These are phyloP conservation scores for Strigamia maritima DNA, from an alignment of 2,888 invertebrate genomes.

Conservation along the genomic window DNA sequence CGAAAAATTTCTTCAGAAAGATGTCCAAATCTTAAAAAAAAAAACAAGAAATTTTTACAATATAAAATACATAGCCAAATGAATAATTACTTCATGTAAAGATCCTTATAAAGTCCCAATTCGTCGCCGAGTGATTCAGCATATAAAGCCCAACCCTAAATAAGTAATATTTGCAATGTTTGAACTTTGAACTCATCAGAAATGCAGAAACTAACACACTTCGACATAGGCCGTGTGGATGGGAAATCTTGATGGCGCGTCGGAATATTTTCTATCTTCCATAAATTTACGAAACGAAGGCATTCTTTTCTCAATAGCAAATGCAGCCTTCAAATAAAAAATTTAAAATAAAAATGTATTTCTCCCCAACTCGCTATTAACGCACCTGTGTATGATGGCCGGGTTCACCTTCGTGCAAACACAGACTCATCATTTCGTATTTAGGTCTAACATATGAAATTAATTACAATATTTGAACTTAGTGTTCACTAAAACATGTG, in stretches of 20 bases:
- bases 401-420: conserved; percentile 52
- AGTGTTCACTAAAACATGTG: conserved; percentile 26
- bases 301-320: conserved; percentile 43
- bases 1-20: conserved; percentile 45
- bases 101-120: conserved; percentile 49
- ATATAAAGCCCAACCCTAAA: conserved; percentile 52
- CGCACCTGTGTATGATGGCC: conserved; percentile 54
- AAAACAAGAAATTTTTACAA: conserved; percentile 46
- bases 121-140: conserved; percentile 51
- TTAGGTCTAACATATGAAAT: conserved; percentile 46
- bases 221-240: conserved; percentile 49
- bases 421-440: conserved; percentile 50
- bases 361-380: no score
- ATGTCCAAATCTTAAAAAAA: conserved; percentile 41
- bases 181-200: background rate
- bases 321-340: conserved; percentile 44
- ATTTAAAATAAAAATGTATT: background rate
- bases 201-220: conserved; percentile 8
- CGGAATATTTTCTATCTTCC: conserved; percentile 48
- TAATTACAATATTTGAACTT: background rate
- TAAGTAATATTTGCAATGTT: background rate
- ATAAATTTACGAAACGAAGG: conserved; percentile 47
- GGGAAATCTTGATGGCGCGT: conserved; percentile 48
- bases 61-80: conserved; percentile 10
- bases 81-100: conserved; percentile 41